phyloP scores from a whole-genome alignment of 2,113 vertebrate genomes.

The Ictalurus furcatus region DNA sequence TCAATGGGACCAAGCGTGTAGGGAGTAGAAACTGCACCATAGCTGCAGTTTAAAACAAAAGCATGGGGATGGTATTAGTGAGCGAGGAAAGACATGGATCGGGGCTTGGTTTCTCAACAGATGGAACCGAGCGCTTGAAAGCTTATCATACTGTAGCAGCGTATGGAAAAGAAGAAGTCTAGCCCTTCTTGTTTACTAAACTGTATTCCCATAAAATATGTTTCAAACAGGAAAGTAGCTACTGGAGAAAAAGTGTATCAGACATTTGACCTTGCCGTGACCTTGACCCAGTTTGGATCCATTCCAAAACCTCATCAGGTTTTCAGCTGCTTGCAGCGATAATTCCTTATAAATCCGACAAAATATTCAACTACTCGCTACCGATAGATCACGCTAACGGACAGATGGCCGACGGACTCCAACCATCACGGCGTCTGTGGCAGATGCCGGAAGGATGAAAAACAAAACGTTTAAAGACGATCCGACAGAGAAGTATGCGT shows the following conservation, averaged over 20 bases:
- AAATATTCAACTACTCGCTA: too few species aligned
- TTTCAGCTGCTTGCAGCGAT: too few species aligned
- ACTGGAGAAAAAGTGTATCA: not conserved
- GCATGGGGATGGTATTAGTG: not conserved
- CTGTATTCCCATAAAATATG: not conserved
- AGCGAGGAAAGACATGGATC: not conserved
- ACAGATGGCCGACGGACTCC: not conserved
- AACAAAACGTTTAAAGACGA: not conserved
- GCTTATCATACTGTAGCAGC: not conserved
- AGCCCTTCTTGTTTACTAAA: not conserved
- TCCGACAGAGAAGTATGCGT: too few species aligned
- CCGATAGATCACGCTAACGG: too few species aligned
- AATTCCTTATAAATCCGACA: too few species aligned
- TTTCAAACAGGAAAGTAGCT: not conserved
- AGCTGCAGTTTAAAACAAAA: not conserved
- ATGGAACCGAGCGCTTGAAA: not conserved
- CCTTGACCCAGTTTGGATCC: not conserved
- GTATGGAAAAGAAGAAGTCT: not conserved
- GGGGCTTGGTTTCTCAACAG: not conserved
- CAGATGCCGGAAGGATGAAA: not conserved
- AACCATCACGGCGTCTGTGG: not conserved
- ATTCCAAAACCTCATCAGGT: not conserved
- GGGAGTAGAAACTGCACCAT: not conserved
- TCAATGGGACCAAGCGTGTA: not conserved
- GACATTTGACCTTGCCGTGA: not conserved